Evolutionary conservation across 2,888 invertebrate species (phyloP), one percentile per base, ranked within the genome.

Genomic region (Nomada lathburiana): DNA sequence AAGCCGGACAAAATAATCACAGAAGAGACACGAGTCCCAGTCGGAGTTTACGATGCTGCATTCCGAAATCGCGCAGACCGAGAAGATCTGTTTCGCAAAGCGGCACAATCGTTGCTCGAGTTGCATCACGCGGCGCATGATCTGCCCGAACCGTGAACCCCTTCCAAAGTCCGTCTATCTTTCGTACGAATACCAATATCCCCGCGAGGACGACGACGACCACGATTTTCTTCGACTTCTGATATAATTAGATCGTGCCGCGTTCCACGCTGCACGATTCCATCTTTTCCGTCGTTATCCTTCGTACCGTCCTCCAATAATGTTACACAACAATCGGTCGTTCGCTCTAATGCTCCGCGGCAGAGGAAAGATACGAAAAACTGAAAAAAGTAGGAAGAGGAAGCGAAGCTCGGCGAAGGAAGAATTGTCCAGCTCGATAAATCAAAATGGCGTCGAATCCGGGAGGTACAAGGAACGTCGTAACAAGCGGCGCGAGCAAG

Each of bases 11-110:
- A 57, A 53, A 7, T 36, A 36, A 36, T 36, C 36, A 7, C 36
- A 53, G 65, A 65, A 53, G 52, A 26, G 55, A 55, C 53, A 73
- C 47, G 73, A 76, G 75, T 76, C 67, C 65, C 62, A 67, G 60
- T 60, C 42, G 5, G 65, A 64, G 65, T 75, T 75, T 69, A 42
- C 59, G 67, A 55, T 50, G 50, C 63, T 16, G 23, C 16, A 20
- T 67, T 47, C 53, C 26, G 55, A 70, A 70, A 75, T 62, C 67
- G 29, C 20, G 42, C 53, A 59, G 69, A 36, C 36, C 29, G 29
- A 63, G 59, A 47, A 69, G 55, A 64, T 73, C n/a, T 65, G 65
- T 74, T 80, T 69, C 73, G 81, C 69, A 60, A 70, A 73, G 64
- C 64, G 55, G 71, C 55, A 67, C 52, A 67, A 69, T 53, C 55